Evolutionary conservation across 2,797 vertebrate genomes (phyloP).

Genomic region (Etheostoma perlongum): DNA sequence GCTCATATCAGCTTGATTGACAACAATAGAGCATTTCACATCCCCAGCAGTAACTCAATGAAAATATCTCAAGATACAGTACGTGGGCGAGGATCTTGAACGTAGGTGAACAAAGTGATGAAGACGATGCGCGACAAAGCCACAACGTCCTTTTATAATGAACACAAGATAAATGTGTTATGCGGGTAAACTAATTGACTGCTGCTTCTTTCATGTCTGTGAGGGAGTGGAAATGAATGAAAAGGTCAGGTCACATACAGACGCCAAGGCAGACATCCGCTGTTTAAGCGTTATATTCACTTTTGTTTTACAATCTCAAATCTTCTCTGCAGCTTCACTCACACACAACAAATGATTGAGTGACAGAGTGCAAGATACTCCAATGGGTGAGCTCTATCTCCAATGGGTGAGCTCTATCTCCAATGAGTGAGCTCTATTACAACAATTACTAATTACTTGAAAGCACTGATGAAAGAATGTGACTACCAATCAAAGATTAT

Average conservation of each 20-base stretch:
- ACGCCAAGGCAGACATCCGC: constrained; percentile 20
- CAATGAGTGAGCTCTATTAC: not conserved
- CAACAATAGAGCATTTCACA: constrained; percentile 14
- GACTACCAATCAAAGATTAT: not conserved
- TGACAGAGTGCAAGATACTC: not conserved
- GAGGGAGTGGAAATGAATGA: constrained; percentile 32
- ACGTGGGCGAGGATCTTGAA: constrained; percentile 7
- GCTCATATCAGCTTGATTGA: too few relatives aligned
- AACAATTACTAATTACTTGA: too few relatives aligned
- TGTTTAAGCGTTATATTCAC: constrained; percentile 27
- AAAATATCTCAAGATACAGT: constrained; percentile 1
- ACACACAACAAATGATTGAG: constrained; percentile 1
- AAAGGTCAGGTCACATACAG: constrained; percentile 47
- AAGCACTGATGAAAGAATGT: not conserved
- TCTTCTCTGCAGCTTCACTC: constrained; percentile 19
- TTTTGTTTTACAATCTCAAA: constrained; percentile 28
- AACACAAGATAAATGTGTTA: constrained; percentile 18
- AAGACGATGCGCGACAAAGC: not conserved
- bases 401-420: not conserved
- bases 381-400: not conserved
- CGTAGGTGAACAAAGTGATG: constrained; percentile 12
- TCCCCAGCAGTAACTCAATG: constrained; percentile 4
- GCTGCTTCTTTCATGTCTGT: constrained; percentile 7
- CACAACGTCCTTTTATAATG: not conserved
- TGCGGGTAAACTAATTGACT: constrained; percentile 11